phyloP scores from a whole-genome alignment of 2,888 invertebrate species.

The Luffia ferchaultella region DNA sequence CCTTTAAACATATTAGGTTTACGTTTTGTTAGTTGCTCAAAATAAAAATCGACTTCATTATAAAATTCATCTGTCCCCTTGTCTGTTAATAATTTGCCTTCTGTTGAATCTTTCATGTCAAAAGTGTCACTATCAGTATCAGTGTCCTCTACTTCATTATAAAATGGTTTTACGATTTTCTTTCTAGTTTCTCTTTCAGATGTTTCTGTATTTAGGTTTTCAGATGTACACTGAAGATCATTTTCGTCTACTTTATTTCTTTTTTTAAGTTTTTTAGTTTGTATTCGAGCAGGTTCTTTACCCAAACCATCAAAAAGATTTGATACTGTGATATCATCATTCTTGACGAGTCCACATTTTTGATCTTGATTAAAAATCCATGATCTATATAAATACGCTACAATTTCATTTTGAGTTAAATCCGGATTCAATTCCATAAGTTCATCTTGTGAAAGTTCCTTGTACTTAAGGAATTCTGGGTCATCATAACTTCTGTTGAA shows the following conservation, averaged over 20 bases:
- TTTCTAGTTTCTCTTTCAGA: slow-evolving; percentile 45
- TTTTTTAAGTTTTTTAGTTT: slow-evolving; percentile 16
- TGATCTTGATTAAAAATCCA: slow-evolving; percentile 49
- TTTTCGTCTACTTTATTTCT: slow-evolving; percentile 28
- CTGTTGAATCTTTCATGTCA: slow-evolving; percentile 9
- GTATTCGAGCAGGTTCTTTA: slow-evolving; percentile 9
- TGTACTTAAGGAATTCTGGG: slow-evolving; percentile 51
- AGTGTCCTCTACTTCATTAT: slow-evolving; percentile 36
- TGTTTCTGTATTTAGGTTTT: slow-evolving; percentile 12
- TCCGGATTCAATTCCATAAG: slow-evolving; percentile 57
- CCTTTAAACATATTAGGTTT: slow-evolving; percentile 75
- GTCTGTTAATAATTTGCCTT: background rate
- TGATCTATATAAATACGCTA: slow-evolving; percentile 49
- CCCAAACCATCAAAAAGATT: slow-evolving; percentile 34
- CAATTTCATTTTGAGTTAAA: slow-evolving; percentile 43
- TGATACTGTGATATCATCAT: slow-evolving; percentile 27
- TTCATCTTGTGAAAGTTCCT: slow-evolving; percentile 48
- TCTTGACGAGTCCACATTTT: slow-evolving; percentile 33
- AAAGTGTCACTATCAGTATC: slow-evolving; percentile 4
- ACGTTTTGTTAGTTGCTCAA: slow-evolving; percentile 43
- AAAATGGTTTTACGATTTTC: slow-evolving; percentile 33
- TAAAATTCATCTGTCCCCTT: slow-evolving; percentile 8
- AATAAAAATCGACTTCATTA: slow-evolving; percentile 46
- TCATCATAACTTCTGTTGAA: slow-evolving; percentile 18
- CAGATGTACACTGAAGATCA: background rate